Base-by-base conservation (phyloP, 2,888 invertebrate species). In the Homarus gammarus region DNA sequence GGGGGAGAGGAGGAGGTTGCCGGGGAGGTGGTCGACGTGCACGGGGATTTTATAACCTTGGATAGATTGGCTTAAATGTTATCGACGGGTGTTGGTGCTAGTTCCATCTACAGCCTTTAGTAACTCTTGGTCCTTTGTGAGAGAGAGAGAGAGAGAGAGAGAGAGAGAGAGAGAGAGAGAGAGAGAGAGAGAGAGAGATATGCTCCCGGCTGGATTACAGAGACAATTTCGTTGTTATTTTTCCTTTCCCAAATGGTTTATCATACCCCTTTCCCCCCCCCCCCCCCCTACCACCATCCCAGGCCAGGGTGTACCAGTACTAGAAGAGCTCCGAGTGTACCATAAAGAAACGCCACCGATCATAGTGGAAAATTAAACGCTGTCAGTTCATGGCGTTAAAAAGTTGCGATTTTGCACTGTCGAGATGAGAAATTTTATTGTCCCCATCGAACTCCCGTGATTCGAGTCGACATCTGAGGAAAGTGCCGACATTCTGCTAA, bases 391-490 rank as follows among this genome's bases (percentile, higher is more conserved):
- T 61, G 33, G 84, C 64, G 75, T 64, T 84, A 84, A 84, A 77
- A 84, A 84, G 84, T 84, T 84, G 84, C 84, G 84, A 84, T 84
- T 84, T 84, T 84, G 75, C 84, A 84, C 64, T 84, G 84, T 84
- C 84, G 84, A 77, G 77, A 84, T 84, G 84, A 84, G 84, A 77
- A 84, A 84, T 84, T 84, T 84, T 84, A 84, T 79, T 79, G 79
- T 79, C 61, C 79, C 79, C 38, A 79, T 79, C 79, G 79, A 79
- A 79, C 56, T 56, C 79, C 51, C 22, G 56, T 79, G 79, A 79
- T 79, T 79, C 79, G 79, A 36, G 36, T 61, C 56, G 75, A 75
- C 75, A 40, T 75, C 75, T 75, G 75, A 75, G 75, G 75, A 75
- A 75, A 75, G 75, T 79, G 51, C 79, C 79, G 36, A 61, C 56